phyloP scores from a whole-genome alignment of 2,113 vertebrate species.

The Oxyura jamaicensis region DNA sequence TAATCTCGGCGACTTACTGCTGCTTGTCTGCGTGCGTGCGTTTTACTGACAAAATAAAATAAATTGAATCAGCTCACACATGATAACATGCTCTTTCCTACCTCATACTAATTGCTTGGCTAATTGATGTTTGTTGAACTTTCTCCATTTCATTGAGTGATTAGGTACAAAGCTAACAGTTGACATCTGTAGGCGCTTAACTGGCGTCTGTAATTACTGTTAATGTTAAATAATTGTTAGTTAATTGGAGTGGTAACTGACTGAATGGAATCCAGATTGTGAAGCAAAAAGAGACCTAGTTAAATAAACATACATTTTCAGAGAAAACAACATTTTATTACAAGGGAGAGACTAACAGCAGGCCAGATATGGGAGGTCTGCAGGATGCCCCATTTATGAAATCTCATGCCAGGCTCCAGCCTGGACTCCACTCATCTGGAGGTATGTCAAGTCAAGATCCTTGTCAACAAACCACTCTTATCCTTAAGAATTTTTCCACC shows the following conservation, averaged over 20 bases:
- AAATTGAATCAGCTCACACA: slow-evolving; percentile 87
- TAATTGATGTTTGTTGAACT: slow-evolving; percentile 92
- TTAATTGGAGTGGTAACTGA: slow-evolving; percentile 93
- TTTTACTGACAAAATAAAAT: slow-evolving; percentile 88
- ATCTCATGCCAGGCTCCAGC: not conserved
- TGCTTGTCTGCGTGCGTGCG: slow-evolving; percentile 74
- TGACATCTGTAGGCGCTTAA: slow-evolving; percentile 93
- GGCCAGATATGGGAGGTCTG: slow-evolving; percentile 54
- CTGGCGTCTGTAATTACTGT: slow-evolving; percentile 92
- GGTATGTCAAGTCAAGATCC: not conserved
- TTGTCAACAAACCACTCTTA: not conserved
- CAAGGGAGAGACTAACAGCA: slow-evolving; percentile 71
- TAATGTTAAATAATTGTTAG: slow-evolving; percentile 96
- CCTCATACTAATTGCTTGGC: slow-evolving; percentile 87
- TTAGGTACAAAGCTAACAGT: slow-evolving; percentile 90
- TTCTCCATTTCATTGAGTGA: slow-evolving; percentile 90
- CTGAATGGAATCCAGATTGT: slow-evolving; percentile 86
- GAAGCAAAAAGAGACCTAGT: slow-evolving; percentile 80
- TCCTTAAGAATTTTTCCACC: not conserved
- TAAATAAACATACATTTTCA: slow-evolving; percentile 85
- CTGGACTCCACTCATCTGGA: not conserved
- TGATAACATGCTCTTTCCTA: slow-evolving; percentile 86
- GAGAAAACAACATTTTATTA: slow-evolving; percentile 77
- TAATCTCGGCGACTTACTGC: slow-evolving; percentile 77
- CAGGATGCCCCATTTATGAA: not conserved